phyloP scores from a whole-genome alignment of 2,888 invertebrate species.

The Pantelozetes paolii region DNA sequence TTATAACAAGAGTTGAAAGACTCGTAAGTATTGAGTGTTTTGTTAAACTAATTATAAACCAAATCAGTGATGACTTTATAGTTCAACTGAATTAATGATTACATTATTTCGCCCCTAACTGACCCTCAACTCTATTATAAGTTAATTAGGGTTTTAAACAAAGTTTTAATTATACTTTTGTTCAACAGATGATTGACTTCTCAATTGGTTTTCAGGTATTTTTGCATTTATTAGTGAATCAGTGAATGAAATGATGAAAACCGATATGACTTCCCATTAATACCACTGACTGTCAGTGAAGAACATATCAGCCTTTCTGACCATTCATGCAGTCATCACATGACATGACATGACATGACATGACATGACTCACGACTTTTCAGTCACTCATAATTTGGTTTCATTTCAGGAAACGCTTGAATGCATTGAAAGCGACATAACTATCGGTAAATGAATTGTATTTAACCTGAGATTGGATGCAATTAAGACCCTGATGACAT shows the following conservation, averaged over 20 bases:
- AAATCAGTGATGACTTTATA: slow-evolving; percentile 32
- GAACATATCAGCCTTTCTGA: slow-evolving; percentile 21
- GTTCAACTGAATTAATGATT: slow-evolving; percentile 30
- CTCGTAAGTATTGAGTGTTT: background rate
- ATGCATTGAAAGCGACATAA: too few species aligned
- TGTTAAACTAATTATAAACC: too few species aligned
- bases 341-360: background rate
- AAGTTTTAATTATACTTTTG: too few species aligned
- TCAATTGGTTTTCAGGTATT: too few species aligned
- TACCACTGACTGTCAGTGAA: background rate
- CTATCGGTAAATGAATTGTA: background rate
- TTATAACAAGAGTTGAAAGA: too few species aligned
- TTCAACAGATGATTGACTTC: too few species aligned
- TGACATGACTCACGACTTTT: background rate
- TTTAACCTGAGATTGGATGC: background rate
- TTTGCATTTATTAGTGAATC: too few species aligned
- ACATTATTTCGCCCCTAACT: slow-evolving; percentile 33
- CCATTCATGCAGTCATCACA: background rate
- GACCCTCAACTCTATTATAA: background rate
- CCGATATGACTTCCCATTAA: slow-evolving; percentile 6
- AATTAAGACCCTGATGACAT: background rate
- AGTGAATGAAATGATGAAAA: too few species aligned
- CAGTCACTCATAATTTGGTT: background rate
- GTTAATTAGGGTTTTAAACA: background rate
- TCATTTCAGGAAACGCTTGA: too few species aligned